phyloP scores from a whole-genome alignment of 2,113 vertebrate genomes.

The Gymnogyps californianus region DNA sequence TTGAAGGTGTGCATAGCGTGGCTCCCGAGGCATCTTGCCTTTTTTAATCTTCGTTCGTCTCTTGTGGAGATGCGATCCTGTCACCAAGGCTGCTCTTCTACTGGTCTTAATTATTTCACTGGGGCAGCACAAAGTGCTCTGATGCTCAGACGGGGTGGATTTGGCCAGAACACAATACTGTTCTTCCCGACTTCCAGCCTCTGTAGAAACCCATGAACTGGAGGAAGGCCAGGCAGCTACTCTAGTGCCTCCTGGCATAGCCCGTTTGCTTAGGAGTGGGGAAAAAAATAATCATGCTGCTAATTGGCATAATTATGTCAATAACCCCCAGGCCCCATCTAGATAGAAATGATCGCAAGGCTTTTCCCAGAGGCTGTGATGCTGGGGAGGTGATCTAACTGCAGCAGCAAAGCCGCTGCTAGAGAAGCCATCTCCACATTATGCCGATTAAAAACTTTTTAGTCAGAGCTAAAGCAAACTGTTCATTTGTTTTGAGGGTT shows the following conservation, averaged over 20 bases:
- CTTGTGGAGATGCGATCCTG: not conserved
- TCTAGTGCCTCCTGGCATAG: not conserved
- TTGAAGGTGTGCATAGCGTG: not conserved
- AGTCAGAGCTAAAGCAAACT: not conserved
- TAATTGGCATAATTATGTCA: constrained; percentile 57
- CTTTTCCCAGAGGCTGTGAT: not conserved
- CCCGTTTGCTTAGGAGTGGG: not conserved
- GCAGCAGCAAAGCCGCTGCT: accelerated
- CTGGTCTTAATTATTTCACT: not conserved
- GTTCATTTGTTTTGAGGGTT: not conserved
- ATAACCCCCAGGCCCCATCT: not conserved
- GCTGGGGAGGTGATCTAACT: not conserved
- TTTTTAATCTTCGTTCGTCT: not conserved
- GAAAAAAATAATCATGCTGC: not conserved
- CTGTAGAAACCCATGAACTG: not conserved
- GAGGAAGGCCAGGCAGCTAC: constrained; percentile 14
- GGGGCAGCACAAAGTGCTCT: not conserved
- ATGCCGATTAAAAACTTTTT: not conserved
- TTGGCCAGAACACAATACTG: not conserved
- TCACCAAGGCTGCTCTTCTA: not conserved
- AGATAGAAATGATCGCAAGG: not conserved
- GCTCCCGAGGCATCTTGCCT: accelerated
- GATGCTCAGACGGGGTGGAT: accelerated
- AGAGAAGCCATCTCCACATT: accelerated
- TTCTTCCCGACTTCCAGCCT: not conserved